Percentiles rank a stretch among this genome's conserved stretches.
Conservation (phyloP, 2,888 invertebrate species). For the Microchrysa polita region DNA sequence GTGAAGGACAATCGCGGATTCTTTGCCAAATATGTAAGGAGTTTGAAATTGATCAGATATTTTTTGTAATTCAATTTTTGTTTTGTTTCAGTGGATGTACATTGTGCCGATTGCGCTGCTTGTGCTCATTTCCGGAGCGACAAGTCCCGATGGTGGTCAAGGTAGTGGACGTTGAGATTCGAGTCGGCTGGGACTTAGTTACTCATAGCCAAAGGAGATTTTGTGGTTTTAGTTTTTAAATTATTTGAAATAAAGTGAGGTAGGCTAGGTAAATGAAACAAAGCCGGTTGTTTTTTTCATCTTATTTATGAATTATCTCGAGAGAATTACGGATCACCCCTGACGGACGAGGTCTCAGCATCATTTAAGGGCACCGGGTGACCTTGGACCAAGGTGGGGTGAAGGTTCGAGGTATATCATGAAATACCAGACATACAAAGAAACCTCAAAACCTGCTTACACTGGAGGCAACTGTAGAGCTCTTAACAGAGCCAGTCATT, state of each 20-base stretch:
- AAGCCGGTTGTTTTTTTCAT: no score
- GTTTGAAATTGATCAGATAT: background rate
- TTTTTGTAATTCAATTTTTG: background rate
- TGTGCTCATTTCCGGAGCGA: slow-evolving; percentile 87
- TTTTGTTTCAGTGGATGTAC: slow-evolving; percentile 94
- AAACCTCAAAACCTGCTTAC: no score
- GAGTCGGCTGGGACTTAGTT: background rate
- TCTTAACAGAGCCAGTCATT: no score
- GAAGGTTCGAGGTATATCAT: no score
- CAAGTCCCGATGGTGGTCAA: slow-evolving; percentile 75
- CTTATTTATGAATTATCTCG: no score
- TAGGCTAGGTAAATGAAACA: background rate
- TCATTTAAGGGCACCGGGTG: no score
- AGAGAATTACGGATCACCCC: no score
- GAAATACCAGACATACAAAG: no score
- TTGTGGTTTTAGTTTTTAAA: slow-evolving; percentile 13
- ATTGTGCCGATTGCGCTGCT: slow-evolving; percentile 93
- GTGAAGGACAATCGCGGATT: slow-evolving; percentile 95
- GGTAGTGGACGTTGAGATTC: slow-evolving; percentile 43
- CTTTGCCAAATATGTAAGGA: slow-evolving; percentile 96
- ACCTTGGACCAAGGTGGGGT: no score
- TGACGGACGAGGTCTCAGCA: no score
- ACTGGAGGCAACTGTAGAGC: no score
- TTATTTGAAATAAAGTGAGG: slow-evolving; percentile 1
- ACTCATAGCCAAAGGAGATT: background rate